Evolutionary conservation across 2,797 vertebrate genomes (phyloP).

Genomic region (Aselliscus stoliczkanus): DNA sequence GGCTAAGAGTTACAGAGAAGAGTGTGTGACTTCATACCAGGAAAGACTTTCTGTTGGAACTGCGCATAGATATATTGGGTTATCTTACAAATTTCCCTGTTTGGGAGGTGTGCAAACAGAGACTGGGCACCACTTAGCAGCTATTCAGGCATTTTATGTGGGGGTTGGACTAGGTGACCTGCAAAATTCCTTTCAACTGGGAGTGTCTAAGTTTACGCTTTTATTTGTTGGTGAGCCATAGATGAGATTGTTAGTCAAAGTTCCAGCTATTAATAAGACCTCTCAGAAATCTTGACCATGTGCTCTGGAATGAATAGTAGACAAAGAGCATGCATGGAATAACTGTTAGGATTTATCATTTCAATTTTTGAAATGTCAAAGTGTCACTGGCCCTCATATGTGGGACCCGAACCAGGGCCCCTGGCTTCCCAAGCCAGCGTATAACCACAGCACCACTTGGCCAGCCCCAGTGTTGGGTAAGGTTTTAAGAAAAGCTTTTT

Average conservation of each 20-base stretch:
- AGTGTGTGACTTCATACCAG: neutral
- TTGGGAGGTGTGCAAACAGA: neutral
- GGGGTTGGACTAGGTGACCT: neutral
- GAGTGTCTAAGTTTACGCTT: neutral
- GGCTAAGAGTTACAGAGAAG: neutral
- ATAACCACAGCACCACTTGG: too few species aligned
- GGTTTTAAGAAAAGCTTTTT: constrained; percentile 38
- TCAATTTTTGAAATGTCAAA: too few species aligned
- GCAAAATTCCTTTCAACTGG: neutral
- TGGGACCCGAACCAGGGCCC: too few species aligned
- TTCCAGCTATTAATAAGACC: neutral
- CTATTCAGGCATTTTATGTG: neutral
- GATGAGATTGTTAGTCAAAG: neutral
- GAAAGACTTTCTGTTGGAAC: neutral
- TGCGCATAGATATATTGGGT: neutral
- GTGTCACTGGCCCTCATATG: too few species aligned
- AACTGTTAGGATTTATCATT: constrained; percentile 1
- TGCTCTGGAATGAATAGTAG: constrained; percentile 31
- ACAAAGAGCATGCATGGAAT: neutral
- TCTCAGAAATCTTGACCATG: neutral
- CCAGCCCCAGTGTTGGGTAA: too few species aligned
- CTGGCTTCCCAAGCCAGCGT: too few species aligned
- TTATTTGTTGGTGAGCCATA: neutral
- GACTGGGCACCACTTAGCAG: neutral
- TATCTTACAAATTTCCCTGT: neutral